phyloP scores from a whole-genome alignment of 2,113 vertebrate genomes.

The Pardalotus punctatus region DNA sequence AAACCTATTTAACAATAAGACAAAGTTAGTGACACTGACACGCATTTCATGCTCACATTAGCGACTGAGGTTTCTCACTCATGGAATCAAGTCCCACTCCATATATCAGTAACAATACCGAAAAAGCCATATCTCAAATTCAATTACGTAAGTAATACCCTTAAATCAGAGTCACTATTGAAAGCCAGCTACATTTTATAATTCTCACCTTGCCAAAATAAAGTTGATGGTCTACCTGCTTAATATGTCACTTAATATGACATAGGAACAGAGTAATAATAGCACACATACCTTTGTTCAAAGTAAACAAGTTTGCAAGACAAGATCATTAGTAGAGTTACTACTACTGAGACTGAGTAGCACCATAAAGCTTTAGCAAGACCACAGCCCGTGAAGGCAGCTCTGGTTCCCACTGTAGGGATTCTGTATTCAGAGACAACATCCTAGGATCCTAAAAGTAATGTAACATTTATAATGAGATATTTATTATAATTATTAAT shows the following conservation, averaged over 20 bases:
- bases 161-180: not conserved
- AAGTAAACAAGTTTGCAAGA: conserved; percentile 26
- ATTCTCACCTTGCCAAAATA: not conserved
- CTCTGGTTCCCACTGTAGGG: not conserved
- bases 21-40: conserved; percentile 42
- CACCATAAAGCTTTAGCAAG: conserved; percentile 5
- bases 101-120: not conserved
- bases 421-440: conserved; percentile 22
- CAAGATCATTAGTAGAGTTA: conserved; percentile 12
- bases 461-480: not conserved
- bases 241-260: not conserved
- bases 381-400: not conserved
- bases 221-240: not conserved
- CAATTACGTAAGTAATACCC: not conserved
- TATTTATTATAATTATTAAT: not conserved
- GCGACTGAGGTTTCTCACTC: not conserved
- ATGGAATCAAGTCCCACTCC: not conserved
- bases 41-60: not conserved
- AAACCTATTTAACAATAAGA: conserved; percentile 81
- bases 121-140: not conserved
- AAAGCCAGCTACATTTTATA: not conserved
- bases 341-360: not conserved
- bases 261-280: not conserved
- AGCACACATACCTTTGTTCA: not conserved
- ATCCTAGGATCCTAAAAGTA: not conserved